Conservation (phyloP, 2,113 vertebrate species). For the Limanda limanda region DNA sequence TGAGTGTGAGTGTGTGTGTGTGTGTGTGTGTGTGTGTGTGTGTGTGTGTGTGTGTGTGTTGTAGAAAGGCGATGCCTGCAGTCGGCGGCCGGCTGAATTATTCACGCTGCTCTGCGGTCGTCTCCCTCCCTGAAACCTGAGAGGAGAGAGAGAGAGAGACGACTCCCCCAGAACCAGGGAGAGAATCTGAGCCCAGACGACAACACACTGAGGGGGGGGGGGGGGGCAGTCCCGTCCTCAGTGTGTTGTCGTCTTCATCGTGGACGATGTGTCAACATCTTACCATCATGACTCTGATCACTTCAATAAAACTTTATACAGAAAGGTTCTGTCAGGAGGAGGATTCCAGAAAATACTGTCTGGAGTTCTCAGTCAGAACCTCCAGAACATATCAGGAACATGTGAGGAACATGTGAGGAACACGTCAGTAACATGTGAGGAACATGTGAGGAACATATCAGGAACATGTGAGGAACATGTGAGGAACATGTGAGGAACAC, state of each 20-base stretch:
- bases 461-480: too few relatives aligned
- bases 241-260: background rate
- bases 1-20: conserved; percentile 35
- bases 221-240: background rate
- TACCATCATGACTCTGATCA: too few relatives aligned
- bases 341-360: too few relatives aligned
- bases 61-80: conserved; percentile 70
- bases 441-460: too few relatives aligned
- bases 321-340: too few relatives aligned
- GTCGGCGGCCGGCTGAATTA: conserved; percentile 81
- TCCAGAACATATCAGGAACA: too few relatives aligned
- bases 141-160: conserved; percentile 55
- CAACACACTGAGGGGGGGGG: background rate
- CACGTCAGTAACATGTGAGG: too few relatives aligned
- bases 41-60: conserved; percentile 30
- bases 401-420: too few relatives aligned
- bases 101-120: conserved; percentile 81
- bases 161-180: conserved; percentile 58
- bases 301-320: too few relatives aligned
- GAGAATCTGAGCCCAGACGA: conserved; percentile 71
- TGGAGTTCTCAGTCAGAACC: too few relatives aligned
- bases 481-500: too few relatives aligned
- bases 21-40: conserved; percentile 36
- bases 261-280: background rate
- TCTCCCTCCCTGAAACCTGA: conserved; percentile 81